phyloP scores from a whole-genome alignment of 2,888 invertebrate species.

The Ormyrus pomaceus region DNA sequence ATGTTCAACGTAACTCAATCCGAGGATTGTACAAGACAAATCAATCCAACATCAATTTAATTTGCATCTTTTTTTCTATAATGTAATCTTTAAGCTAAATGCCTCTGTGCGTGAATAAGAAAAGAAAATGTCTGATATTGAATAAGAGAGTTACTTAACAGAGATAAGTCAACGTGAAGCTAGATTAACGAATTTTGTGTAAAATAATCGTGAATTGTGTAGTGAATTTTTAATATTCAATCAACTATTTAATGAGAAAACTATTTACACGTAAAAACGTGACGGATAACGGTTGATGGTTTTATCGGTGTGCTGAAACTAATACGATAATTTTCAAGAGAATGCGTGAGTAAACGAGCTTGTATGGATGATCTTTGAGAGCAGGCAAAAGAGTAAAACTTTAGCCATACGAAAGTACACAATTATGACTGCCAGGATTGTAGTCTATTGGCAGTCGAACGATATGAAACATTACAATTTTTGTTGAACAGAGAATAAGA shows the following conservation, averaged over 20 bases:
- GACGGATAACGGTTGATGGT: slow-evolving; percentile 63
- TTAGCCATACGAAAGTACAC: slow-evolving; percentile 61
- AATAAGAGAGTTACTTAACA: slow-evolving; percentile 70
- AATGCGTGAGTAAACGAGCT: slow-evolving; percentile 52
- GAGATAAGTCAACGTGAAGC: slow-evolving; percentile 69
- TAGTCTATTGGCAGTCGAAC: slow-evolving; percentile 40
- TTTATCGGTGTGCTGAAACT: slow-evolving; percentile 65
- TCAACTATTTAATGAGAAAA: slow-evolving; percentile 62
- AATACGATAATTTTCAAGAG: slow-evolving; percentile 53
- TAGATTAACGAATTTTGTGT: slow-evolving; percentile 73
- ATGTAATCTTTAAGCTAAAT: slow-evolving; percentile 32
- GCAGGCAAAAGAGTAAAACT: slow-evolving; percentile 52
- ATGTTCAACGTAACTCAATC: slow-evolving; percentile 43
- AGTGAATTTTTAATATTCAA: slow-evolving; percentile 73
- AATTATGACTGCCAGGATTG: slow-evolving; percentile 58
- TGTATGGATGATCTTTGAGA: slow-evolving; percentile 55
- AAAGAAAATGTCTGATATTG: slow-evolving; percentile 64
- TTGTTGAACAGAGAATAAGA: slow-evolving; percentile 56
- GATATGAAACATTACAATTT: slow-evolving; percentile 52
- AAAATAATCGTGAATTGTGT: slow-evolving; percentile 73
- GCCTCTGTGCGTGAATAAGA: slow-evolving; percentile 45
- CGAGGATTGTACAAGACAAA: background rate
- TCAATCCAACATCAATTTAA: background rate
- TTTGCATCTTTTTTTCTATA: slow-evolving; percentile 46
- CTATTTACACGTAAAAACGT: slow-evolving; percentile 69